Base-by-base conservation (phyloP, 2,113 vertebrate genomes). In the Thymallus thymallus region DNA sequence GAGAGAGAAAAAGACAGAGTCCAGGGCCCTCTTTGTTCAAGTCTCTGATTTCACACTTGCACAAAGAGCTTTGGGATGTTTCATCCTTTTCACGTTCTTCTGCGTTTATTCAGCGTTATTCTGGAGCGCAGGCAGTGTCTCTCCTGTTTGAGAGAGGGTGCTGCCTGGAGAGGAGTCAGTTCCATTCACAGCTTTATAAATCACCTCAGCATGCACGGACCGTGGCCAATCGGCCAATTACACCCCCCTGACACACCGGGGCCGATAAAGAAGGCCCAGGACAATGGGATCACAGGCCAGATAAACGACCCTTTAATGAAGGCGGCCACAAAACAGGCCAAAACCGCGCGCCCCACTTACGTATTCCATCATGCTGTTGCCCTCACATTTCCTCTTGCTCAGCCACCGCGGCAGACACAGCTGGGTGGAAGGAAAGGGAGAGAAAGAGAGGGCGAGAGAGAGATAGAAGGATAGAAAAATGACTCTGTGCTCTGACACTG, bases 241-340 rank as follows among this genome's bases (percentile, higher is more conserved):
- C 96, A 93, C 92, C 90, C 88, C 86, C 86, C 88, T 87, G 88
- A 87, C 88, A 98, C 95, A 96, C 94, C 92, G 94, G 94, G 95
- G 90, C 96, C 94, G 96, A 96, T 96, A 96, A 96, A 98, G 97
- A 97, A 95, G 95, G 94, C 88, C 79, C 89, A 60, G 94, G 94
- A 98, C 97, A 98, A 98, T 96, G 94, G 96, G 96, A 97, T 97
- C 96, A 98, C 96, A 97, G 96, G 96, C 94, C 96, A 98, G 97
- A 97, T 98, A 98, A 98, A 98, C 97, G 96, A 98, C 95, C 96
- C 96, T 98, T 97, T 98, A 98, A 99, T 98, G 96, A 95, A 96
- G 96, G 96, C 94, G 94, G 93, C 94, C 95, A 95, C 96, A 95
- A 96, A 98, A 98, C 96, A 97, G 96, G 96, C 95, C 96, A 95